Evolutionary conservation across 2,113 vertebrate genomes (phyloP), one percentile per base, ranked within the genome.

Genomic region (Cygnus buccinator): DNA sequence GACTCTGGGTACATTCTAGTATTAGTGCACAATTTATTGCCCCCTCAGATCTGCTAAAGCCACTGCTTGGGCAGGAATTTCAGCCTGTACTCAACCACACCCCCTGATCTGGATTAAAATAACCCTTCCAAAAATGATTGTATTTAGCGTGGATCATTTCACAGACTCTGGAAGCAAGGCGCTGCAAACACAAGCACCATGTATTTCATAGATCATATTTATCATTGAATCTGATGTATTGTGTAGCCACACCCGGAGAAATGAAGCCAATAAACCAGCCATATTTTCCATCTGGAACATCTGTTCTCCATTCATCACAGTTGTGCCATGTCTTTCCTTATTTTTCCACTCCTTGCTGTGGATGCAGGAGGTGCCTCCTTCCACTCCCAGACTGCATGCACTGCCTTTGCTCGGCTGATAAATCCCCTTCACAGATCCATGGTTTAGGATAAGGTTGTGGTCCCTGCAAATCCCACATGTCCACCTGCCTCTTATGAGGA

Each of bases 31-130:
- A 74, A 67, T 46, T 85, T 3, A 1, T 52, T 78, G 22, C n/a
- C 13, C 33, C 6, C 10, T 89, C 55, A 81, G 31, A 46, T 67
- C 37, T 81, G 28, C 68, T 90, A 52, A 0, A 8, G 26, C 41
- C 55, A n/a, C 41, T 59, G 37, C 20, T 70, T 81, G 61, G 52
- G 26, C 52, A 87, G 65, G 65, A 94, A 78, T 92, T 90, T 94
- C 10, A 2, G 41, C 67, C 41, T 65, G 31, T 74, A 63, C 61
- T 54, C 57, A 86, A 46, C 25, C 61, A 61, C 9, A 35, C 28
- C 37, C 73, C 57, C 67, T 81, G 76, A 81, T 84, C 37, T 92
- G 39, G 50, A 81, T 89, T 81, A 86, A 95, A 96, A 90, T 46
- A 92, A 90, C 72, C 33, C 52, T 77, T 90, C 86, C 52, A 95